Conservation (phyloP, 1,140 invertebrate genomes). For the Dicyema japonicum region DNA sequence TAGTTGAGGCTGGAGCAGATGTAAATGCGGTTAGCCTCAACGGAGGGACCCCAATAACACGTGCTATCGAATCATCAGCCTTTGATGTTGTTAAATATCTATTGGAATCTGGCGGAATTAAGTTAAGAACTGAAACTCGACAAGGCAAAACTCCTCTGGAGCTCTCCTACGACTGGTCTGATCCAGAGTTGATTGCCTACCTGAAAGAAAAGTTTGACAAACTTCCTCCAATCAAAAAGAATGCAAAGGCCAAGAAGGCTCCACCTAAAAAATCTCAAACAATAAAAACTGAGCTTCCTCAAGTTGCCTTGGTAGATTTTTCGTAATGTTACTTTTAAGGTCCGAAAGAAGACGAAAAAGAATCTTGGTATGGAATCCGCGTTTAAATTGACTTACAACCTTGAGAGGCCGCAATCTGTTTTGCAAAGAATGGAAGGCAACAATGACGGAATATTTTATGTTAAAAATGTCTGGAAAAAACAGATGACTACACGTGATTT, state of each 20-base stretch:
- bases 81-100: constrained; percentile 14
- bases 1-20: constrained; percentile 13
- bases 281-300: constrained; percentile 2
- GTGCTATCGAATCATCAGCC: constrained; percentile 18
- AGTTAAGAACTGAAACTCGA: not conserved
- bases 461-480: constrained; percentile 11
- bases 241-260: constrained; percentile 2
- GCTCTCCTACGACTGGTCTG: constrained; percentile 12
- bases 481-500: constrained; percentile 12
- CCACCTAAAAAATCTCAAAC: constrained; percentile 1
- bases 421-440: not conserved
- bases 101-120: constrained; percentile 5
- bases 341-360: constrained; percentile 11
- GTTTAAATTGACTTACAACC: constrained; percentile 5
- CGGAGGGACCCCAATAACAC: constrained; percentile 16
- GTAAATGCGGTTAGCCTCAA: constrained; percentile 15
- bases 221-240: constrained; percentile 8
- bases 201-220: constrained; percentile 15
- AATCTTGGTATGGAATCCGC: constrained; percentile 15
- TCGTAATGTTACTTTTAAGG: constrained; percentile 12
- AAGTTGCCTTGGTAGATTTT: constrained; percentile 12
- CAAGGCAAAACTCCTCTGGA: constrained; percentile 14
- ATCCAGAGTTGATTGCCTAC: constrained; percentile 11
- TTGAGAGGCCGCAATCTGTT: not conserved
- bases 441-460: too few relatives aligned